These are phyloP conservation scores for Drosophila bunnanda DNA, from an alignment of 2,888 invertebrate species.

Conservation along the genomic window DNA sequence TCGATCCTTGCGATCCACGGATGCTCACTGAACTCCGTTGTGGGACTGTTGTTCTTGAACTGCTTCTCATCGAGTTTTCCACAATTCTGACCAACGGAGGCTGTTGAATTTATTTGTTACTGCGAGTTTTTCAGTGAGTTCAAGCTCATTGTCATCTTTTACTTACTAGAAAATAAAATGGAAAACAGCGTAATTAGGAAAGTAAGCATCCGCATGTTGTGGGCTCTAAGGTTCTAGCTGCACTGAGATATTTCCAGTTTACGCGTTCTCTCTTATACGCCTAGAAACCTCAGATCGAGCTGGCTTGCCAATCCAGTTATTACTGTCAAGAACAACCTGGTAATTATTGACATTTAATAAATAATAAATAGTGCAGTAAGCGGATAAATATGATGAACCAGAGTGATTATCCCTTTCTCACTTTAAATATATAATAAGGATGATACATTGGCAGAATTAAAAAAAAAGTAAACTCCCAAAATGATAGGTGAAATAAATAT, in stretches of 20 bases:
- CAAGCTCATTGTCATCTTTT: accelerated
- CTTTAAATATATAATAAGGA: background rate
- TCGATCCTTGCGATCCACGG: slow-evolving; percentile 22
- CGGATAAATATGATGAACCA: no score
- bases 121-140: background rate
- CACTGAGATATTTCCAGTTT: slow-evolving; percentile 1
- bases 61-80: slow-evolving; percentile 27
- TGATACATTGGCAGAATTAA: background rate
- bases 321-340: slow-evolving; percentile 6
- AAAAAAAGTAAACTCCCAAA: background rate
- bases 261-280: slow-evolving; percentile 16
- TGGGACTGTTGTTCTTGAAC: background rate
- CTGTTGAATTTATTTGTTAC: background rate
- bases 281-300: background rate
- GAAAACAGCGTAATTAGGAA: background rate
- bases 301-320: slow-evolving; percentile 23
- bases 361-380: background rate
- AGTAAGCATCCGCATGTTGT: slow-evolving; percentile 3
- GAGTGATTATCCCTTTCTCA: no score
- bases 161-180: background rate
- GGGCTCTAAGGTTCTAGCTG: background rate
- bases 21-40: slow-evolving; percentile 22
- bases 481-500: background rate
- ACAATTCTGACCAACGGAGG: slow-evolving; percentile 7
- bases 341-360: background rate